Conservation (phyloP, 2,797 vertebrate genomes). For the Staurois parvus region DNA sequence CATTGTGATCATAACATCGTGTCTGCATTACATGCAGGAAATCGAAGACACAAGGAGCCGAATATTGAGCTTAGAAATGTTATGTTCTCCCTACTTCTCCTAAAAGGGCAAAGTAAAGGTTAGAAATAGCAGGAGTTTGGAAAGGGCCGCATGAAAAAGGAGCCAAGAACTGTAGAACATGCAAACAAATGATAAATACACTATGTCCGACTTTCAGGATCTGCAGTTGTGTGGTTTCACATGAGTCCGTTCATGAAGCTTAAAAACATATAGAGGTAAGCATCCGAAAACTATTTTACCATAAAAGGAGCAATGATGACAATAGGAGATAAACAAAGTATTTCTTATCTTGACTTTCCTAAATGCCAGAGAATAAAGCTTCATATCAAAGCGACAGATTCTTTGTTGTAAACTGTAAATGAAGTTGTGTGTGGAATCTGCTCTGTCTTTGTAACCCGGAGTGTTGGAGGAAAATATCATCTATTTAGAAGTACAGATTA, state of each 20-base stretch:
- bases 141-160: slow-evolving; percentile 64
- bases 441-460: not conserved
- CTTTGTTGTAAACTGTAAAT: slow-evolving; percentile 23
- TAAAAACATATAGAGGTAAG: slow-evolving; percentile 56
- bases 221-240: slow-evolving; percentile 70
- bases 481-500: not conserved
- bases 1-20: not conserved
- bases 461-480: slow-evolving; percentile 1
- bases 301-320: slow-evolving; percentile 47
- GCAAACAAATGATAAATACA: slow-evolving; percentile 76
- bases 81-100: slow-evolving; percentile 63
- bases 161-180: slow-evolving; percentile 72
- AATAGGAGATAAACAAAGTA: slow-evolving; percentile 42
- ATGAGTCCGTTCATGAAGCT: slow-evolving; percentile 69
- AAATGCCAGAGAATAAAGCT: slow-evolving; percentile 18
- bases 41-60: slow-evolving; percentile 3
- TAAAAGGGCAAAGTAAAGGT: slow-evolving; percentile 66
- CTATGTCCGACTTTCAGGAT: slow-evolving; percentile 63
- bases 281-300: slow-evolving; percentile 36
- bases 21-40: slow-evolving; percentile 29
- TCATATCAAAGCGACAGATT: slow-evolving; percentile 22
- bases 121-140: slow-evolving; percentile 61
- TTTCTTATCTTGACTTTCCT: slow-evolving; percentile 29
- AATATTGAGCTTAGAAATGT: slow-evolving; percentile 27
- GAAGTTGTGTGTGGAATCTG: slow-evolving; percentile 2